Evolutionary conservation across 2,888 invertebrate genomes (phyloP).

Genomic region (Campopleginae sp.): DNA sequence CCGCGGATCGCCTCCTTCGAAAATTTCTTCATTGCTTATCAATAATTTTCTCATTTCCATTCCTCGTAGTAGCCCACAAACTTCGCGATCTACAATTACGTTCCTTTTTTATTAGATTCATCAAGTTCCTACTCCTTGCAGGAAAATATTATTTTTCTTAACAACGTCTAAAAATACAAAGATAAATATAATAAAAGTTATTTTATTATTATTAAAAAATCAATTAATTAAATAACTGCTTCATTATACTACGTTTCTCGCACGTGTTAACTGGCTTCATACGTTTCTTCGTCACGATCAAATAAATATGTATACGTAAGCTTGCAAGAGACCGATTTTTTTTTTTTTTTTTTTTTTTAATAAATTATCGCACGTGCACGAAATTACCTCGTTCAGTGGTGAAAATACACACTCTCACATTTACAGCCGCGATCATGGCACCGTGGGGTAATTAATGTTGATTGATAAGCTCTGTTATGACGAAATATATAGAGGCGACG

Average conservation of each 20-base stretch:
- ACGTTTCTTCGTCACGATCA: not conserved
- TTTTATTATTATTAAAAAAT: not conserved
- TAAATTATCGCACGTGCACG: slow-evolving; percentile 45
- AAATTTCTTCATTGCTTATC: not conserved
- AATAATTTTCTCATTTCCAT: not conserved
- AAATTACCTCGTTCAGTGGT: slow-evolving; percentile 35
- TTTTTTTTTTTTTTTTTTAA: slow-evolving; percentile 6
- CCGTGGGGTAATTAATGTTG: slow-evolving; percentile 53
- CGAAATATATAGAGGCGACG: slow-evolving; percentile 7
- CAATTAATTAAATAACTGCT: not conserved
- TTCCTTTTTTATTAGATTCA: not conserved
- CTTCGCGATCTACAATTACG: not conserved
- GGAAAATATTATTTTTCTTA: not conserved
- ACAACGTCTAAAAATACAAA: not conserved
- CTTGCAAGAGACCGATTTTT: slow-evolving; percentile 16
- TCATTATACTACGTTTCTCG: not conserved
- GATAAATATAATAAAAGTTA: not conserved
- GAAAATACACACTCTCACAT: not conserved
- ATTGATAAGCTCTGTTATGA: slow-evolving; percentile 56
- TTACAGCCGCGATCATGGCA: slow-evolving; percentile 26
- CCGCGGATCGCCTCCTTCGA: not conserved
- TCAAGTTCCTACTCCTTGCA: not conserved
- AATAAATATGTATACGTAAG: not conserved
- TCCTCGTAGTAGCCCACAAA: not conserved
- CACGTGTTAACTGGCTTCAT: not conserved